Percentiles rank a stretch among this genome's conserved stretches.
phyloP scores from a whole-genome alignment of 2,888 invertebrate species.

The Plebejus argus region DNA sequence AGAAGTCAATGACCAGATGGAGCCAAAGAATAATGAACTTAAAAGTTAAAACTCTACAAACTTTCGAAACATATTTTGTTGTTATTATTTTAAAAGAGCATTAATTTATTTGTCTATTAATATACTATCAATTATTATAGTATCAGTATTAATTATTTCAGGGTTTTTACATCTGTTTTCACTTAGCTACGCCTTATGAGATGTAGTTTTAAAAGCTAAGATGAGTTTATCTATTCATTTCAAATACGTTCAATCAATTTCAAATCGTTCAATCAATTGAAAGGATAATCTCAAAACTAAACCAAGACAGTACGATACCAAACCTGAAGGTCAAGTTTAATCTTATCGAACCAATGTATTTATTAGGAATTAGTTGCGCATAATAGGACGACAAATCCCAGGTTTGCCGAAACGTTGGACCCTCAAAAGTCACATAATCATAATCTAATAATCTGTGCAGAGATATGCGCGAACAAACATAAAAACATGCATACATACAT shows the following conservation, averaged over 20 bases:
- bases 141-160: too few relatives aligned
- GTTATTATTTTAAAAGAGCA: not conserved
- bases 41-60: not conserved
- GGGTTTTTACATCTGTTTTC: too few relatives aligned
- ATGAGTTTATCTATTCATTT: too few relatives aligned
- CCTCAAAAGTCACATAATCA: conserved; percentile 36
- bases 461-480: too few relatives aligned
- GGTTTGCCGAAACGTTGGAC: conserved; percentile 24
- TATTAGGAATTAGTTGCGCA: conserved; percentile 39
- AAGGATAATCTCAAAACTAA: too few relatives aligned
- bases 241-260: too few relatives aligned
- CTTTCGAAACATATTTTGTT: too few relatives aligned
- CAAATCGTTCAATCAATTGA: too few relatives aligned
- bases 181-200: too few relatives aligned
- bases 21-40: not conserved
- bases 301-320: not conserved
- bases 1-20: not conserved
- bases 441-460: too few relatives aligned
- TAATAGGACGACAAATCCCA: conserved; percentile 42
- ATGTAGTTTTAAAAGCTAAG: too few relatives aligned
- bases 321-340: not conserved
- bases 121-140: not conserved
- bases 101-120: not conserved
- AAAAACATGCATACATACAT: too few relatives aligned
- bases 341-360: conserved; percentile 33